Evolutionary conservation across 2,888 invertebrate species (phyloP).

Genomic region (Clunio marinus): DNA sequence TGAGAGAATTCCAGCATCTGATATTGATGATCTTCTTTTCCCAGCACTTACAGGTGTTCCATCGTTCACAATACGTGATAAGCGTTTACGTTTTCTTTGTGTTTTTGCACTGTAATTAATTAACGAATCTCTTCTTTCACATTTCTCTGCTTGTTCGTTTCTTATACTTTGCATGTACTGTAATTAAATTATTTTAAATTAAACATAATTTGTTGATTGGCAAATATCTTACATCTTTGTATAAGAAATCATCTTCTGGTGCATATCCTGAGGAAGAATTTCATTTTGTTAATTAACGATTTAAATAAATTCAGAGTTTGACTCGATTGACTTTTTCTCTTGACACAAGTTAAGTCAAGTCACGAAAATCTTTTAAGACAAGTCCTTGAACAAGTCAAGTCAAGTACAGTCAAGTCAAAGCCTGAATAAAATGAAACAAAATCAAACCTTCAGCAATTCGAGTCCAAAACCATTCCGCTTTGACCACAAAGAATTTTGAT

Average conservation of each 20-base stretch:
- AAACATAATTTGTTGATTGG: conserved; percentile 13
- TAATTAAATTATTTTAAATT: too few relatives aligned
- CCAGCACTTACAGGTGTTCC: conserved; percentile 50
- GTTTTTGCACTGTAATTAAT: conserved; percentile 52
- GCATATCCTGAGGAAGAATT: conserved; percentile 70
- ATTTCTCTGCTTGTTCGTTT: conserved; percentile 46
- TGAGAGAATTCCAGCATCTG: conserved; percentile 78
- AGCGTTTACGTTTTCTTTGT: conserved; percentile 75
- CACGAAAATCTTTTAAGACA: background rate
- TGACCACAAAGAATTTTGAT: conserved; percentile 70
- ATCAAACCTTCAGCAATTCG: conserved; percentile 9
- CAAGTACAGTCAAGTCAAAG: background rate
- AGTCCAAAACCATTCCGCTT: conserved; percentile 94
- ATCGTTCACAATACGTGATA: conserved; percentile 52
- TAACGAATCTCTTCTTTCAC: conserved; percentile 58
- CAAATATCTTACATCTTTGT: conserved; percentile 68
- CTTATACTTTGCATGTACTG: conserved; percentile 31
- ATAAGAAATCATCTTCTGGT: conserved; percentile 83
- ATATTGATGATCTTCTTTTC: conserved; percentile 81
- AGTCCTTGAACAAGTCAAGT: background rate
- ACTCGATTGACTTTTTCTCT: too few relatives aligned
- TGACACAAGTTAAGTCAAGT: too few relatives aligned
- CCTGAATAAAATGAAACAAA: background rate
- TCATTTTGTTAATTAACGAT: conserved; percentile 72
- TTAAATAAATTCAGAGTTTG: background rate